Conservation (phyloP, 2,888 invertebrate species). For the Chalcis sispes region DNA sequence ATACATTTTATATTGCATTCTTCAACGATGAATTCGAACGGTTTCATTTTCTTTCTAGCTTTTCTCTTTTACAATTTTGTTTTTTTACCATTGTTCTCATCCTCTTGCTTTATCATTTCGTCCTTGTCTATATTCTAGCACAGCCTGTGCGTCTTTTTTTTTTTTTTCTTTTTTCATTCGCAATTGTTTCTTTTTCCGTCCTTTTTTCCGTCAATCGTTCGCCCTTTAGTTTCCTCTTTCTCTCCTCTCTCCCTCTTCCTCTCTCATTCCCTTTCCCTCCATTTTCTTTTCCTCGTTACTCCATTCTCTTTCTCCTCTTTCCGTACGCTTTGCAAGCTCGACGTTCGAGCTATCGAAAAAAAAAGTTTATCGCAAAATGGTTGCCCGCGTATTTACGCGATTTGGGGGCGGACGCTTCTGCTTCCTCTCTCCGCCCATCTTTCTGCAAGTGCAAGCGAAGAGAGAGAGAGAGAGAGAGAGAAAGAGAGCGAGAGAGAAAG, state of each 20-base stretch:
- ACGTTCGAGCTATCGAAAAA: conserved; percentile 61
- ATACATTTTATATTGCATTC: too few relatives aligned
- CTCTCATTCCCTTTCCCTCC: conserved; percentile 28
- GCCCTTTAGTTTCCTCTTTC: too few relatives aligned
- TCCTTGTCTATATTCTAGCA: conserved; percentile 40
- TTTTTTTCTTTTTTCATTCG: conserved; percentile 8
- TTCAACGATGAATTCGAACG: too few relatives aligned
- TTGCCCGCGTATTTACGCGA: conserved; percentile 76
- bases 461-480: neutral
- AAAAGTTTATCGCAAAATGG: conserved; percentile 74
- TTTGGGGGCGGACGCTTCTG: conserved; percentile 71
- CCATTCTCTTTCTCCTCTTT: conserved; percentile 18
- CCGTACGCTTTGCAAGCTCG: neutral
- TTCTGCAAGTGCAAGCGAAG: conserved; percentile 38
- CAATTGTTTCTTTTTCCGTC: conserved; percentile 38
- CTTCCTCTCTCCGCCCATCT: conserved; percentile 54
- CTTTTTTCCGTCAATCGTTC: too few relatives aligned
- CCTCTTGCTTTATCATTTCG: conserved; percentile 47
- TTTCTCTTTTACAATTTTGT: too few relatives aligned
- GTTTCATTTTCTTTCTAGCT: too few relatives aligned
- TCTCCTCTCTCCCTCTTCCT: conserved; percentile 46
- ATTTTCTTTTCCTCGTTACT: conserved; percentile 43
- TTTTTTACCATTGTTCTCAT: conserved; percentile 30
- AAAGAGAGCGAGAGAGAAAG: neutral
- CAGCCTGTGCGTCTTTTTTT: conserved; percentile 17